A percentile compares a stretch with the other conserved stretches of the same genome.
phyloP scores from a whole-genome alignment of 2,113 vertebrate species.

The Mixornis gularis region DNA sequence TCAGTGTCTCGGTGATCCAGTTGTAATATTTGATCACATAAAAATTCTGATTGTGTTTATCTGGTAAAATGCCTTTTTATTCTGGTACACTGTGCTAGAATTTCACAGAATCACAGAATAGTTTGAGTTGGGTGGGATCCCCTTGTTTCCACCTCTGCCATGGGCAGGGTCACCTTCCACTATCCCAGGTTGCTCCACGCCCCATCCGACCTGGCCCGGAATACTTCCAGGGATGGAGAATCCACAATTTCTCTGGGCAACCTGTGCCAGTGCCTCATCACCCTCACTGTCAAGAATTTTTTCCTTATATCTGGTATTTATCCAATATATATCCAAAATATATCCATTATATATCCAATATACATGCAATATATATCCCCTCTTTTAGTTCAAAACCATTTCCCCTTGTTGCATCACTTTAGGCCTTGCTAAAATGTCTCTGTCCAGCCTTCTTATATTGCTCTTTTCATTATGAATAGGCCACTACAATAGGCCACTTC shows the following conservation, averaged over 20 bases:
- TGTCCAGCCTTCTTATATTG: neutral
- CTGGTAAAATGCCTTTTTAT: neutral
- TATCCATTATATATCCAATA: neutral
- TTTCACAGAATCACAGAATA: neutral
- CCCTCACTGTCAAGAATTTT: neutral
- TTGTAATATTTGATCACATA: neutral
- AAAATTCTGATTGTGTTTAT: neutral
- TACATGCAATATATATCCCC: too few species aligned
- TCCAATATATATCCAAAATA: neutral
- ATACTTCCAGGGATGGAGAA: neutral
- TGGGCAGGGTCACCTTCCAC: neutral
- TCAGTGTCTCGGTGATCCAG: neutral
- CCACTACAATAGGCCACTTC: neutral
- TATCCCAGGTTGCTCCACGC: accelerated
- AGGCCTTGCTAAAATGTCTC: neutral
- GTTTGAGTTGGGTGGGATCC: accelerated
- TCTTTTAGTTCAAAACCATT: neutral
- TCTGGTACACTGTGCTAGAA: accelerated
- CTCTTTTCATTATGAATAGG: neutral
- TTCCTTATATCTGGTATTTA: neutral
- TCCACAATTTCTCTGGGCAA: accelerated
- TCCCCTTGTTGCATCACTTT: accelerated
- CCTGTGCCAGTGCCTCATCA: accelerated
- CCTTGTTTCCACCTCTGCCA: accelerated
- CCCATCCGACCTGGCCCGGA: accelerated